phyloP scores from a whole-genome alignment of 1,140 invertebrate species.

The Tetramorium simillimum region DNA sequence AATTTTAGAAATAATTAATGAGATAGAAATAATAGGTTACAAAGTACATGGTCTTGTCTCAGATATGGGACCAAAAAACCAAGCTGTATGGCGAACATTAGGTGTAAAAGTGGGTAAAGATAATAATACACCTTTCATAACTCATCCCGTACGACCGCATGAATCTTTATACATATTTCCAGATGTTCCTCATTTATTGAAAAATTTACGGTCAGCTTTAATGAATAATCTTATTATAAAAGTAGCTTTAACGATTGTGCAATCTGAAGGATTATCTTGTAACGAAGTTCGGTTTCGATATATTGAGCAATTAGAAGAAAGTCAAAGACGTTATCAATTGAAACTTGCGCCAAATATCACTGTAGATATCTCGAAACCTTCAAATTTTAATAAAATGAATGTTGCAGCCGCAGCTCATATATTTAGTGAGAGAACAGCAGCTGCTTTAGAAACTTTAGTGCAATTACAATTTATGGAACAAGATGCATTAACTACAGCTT shows the following conservation, averaged over 20 bases:
- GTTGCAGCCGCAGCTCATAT: conserved; percentile 1
- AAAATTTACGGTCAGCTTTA: neutral
- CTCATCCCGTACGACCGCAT: neutral
- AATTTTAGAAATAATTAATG: neutral
- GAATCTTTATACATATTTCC: conserved; percentile 12
- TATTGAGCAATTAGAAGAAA: neutral
- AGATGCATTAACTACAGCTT: conserved; percentile 32
- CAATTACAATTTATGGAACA: conserved; percentile 7
- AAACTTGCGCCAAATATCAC: conserved; percentile 12
- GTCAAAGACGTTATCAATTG: neutral
- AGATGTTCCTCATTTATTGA: neutral
- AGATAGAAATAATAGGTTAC: conserved; percentile 15
- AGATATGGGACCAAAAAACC: conserved; percentile 21
- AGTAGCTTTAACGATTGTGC: neutral
- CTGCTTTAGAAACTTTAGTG: conserved; percentile 16
- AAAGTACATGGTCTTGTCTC: conserved; percentile 29
- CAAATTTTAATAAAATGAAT: neutral
- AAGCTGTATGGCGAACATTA: conserved; percentile 14
- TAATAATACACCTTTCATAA: neutral
- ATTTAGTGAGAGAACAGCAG: neutral
- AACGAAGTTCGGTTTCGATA: neutral
- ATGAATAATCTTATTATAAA: neutral
- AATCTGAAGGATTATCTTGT: neutral
- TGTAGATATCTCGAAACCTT: neutral
- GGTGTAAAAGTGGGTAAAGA: neutral